Base-by-base conservation (phyloP, 1,140 invertebrate species). In the Brachionus asplanchnoidis region DNA sequence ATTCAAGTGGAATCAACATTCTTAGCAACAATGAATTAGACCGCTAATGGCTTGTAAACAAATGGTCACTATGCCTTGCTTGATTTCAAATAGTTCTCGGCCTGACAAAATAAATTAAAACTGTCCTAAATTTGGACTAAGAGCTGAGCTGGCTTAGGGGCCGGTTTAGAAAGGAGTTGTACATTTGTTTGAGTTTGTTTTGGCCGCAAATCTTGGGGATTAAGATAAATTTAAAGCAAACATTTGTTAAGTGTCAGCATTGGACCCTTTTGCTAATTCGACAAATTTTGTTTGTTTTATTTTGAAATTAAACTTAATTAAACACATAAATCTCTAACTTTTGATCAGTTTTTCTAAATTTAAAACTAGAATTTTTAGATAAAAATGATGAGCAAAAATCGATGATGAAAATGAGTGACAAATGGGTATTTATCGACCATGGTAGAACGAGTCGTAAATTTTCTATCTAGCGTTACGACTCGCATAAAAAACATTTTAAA, bases 301-400 rank as follows among this genome's bases (percentile, higher is more conserved):
- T 60, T 60, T 60, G 53, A 60, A 60, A 60, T 60, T 60, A 60
- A 60, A 60, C 53, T 60, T 60, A 60, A 60, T 60, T 60, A 60
- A 60, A 60, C 53, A 60, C 53, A 60, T 60, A 60, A 60, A 60
- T 60, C 53, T 60, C 53, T 60, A 60, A 60, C 53, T 60, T 60
- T 60, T 60, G 53, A 60, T 60, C 53, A 23, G 3, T 53, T 53
- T 60, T 60, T 60, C 8, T 23, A 23, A 9, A 9, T 60, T 60
- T 60, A 23, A 20, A 60, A 60, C 17, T 60, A 60, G 53, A 60
- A 60, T 6, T 60, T 60, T 23, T 20, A 23, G 17, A 56, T 56
- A 56, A 60, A 60, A 60, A 60, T 60, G 53, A 60, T 60, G 5
- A 60, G 53, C 20, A 60, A 20, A 23, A 60, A 60, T 60, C 53